phyloP scores from a whole-genome alignment of 2,797 vertebrate species.

The Lithobates sylvaticus region DNA sequence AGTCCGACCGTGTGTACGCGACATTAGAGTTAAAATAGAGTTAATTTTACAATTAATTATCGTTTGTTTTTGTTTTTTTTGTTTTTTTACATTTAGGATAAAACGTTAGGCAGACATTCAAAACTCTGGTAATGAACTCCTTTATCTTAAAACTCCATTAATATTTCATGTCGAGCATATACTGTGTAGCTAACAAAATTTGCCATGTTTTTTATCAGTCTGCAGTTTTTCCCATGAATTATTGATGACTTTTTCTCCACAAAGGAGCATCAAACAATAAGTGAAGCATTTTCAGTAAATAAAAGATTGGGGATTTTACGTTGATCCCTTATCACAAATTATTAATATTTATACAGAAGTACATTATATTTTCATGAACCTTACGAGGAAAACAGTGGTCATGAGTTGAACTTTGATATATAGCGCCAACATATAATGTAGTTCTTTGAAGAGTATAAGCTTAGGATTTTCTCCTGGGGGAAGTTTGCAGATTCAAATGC shows the following conservation, averaged over 20 bases:
- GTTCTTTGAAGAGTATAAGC: too few relatives aligned
- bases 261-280: constrained; percentile 1
- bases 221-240: constrained; percentile 12
- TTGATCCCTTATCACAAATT: background rate
- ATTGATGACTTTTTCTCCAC: constrained; percentile 1
- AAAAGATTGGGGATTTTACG: background rate
- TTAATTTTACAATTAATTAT: too few relatives aligned
- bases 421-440: too few relatives aligned
- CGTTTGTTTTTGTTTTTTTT: too few relatives aligned
- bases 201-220: background rate
- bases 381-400: too few relatives aligned
- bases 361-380: too few relatives aligned
- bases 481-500: too few relatives aligned
- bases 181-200: background rate
- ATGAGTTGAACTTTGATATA: too few relatives aligned
- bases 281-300: background rate
- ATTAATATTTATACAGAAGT: too few relatives aligned
- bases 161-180: background rate
- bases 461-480: too few relatives aligned
- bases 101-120: background rate
- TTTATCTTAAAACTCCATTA: background rate
- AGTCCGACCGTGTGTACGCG: too few relatives aligned
- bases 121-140: background rate
- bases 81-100: background rate
- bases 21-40: too few relatives aligned